Conservation (phyloP, 1,140 invertebrate species). For the Rhyacophila brunnea region DNA sequence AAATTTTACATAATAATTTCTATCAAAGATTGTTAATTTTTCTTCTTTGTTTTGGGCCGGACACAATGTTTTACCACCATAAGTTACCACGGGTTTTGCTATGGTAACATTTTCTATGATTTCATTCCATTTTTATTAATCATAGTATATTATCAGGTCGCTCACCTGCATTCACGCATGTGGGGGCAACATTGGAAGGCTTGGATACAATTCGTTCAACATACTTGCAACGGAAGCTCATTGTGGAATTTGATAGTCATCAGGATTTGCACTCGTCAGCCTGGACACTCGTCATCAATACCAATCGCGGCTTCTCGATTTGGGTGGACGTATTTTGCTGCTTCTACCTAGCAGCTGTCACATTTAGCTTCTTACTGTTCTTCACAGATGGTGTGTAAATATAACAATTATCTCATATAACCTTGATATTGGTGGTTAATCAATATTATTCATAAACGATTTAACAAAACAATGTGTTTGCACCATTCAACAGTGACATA, state of each 20-base stretch:
- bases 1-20: too few relatives aligned
- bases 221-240: conserved; percentile 55
- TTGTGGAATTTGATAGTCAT: conserved; percentile 59
- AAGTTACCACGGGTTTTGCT: neutral
- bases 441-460: neutral
- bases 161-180: conserved; percentile 81
- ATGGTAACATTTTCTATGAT: neutral
- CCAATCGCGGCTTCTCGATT: conserved; percentile 57
- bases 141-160: conserved; percentile 53
- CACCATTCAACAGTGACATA: conserved; percentile 43
- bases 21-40: too few relatives aligned
- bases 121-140: neutral
- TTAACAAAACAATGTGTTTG: conserved; percentile 11
- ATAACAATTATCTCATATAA: neutral
- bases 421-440: neutral
- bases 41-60: too few relatives aligned
- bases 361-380: conserved; percentile 57
- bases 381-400: conserved; percentile 17
- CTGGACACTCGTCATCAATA: conserved; percentile 50
- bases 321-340: conserved; percentile 69
- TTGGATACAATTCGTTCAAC: conserved; percentile 78
- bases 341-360: conserved; percentile 58
- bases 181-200: conserved; percentile 75
- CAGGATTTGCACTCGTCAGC: conserved; percentile 71
- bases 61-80: too few relatives aligned